phyloP scores from a whole-genome alignment of 2,113 vertebrate species.

The Barnardius zonarius region DNA sequence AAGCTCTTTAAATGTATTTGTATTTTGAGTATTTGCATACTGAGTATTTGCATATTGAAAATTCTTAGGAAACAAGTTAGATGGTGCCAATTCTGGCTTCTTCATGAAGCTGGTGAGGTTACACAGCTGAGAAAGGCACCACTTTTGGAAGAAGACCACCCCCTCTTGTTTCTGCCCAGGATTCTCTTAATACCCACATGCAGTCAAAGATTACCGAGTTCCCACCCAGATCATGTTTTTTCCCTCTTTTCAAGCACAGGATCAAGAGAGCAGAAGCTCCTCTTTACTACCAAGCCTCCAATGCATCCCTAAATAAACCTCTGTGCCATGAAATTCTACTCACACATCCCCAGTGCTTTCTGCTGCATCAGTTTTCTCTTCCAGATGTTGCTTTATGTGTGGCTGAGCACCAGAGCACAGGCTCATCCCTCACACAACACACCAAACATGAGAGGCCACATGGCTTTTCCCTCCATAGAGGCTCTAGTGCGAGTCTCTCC shows the following conservation, averaged over 20 bases:
- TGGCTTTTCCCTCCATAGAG: accelerated
- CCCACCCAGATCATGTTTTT: not conserved
- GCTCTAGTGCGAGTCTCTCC: not conserved
- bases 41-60: not conserved
- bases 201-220: not conserved
- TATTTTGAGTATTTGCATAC: not conserved
- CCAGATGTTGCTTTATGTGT: not conserved
- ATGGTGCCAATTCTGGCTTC: not conserved
- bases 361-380: not conserved
- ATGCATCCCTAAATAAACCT: not conserved
- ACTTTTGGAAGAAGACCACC: not conserved
- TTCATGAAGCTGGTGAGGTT: not conserved
- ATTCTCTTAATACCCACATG: not conserved
- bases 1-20: not conserved
- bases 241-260: not conserved
- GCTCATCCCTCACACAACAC: not conserved
- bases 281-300: not conserved
- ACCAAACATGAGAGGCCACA: accelerated
- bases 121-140: not conserved
- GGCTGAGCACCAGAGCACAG: not conserved
- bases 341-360: not conserved
- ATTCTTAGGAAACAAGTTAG: not conserved
- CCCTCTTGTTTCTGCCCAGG: not conserved
- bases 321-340: not conserved
- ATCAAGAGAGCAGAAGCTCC: not conserved